Conservation (phyloP, 2,797 vertebrate genomes). For the Arctocebus calabarensis region DNA sequence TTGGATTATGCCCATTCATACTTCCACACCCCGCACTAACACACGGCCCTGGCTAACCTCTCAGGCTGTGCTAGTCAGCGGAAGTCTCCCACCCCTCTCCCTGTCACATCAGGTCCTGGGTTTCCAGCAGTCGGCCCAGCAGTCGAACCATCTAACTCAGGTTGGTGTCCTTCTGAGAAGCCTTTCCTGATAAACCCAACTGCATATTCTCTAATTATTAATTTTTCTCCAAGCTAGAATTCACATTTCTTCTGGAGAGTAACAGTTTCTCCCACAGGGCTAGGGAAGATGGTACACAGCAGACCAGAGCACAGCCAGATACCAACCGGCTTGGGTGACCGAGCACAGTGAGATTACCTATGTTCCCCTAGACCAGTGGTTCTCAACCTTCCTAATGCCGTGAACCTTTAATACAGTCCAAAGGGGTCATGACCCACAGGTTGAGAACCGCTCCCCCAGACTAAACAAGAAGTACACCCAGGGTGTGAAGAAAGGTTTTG, state of each 20-base stretch:
- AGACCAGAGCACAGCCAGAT: neutral
- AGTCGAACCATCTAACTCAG: fast-evolving
- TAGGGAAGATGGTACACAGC: fast-evolving
- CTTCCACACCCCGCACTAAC: neutral
- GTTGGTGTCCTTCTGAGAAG: fast-evolving
- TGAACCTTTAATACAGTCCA: too few species aligned
- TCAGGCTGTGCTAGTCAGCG: neutral
- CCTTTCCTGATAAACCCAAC: neutral
- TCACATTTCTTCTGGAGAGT: fast-evolving
- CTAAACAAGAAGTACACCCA: fast-evolving
- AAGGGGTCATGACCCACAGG: too few species aligned
- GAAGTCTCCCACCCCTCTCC: fast-evolving
- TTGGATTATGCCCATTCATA: neutral
- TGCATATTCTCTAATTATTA: fast-evolving
- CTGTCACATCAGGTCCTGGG: neutral
- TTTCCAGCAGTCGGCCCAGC: neutral
- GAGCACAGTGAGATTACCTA: fast-evolving
- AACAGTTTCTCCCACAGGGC: fast-evolving
- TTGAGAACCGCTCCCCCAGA: neutral
- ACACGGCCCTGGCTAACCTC: neutral
- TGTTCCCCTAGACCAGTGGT: neutral
- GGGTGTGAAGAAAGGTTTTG: neutral
- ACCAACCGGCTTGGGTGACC: too few species aligned
- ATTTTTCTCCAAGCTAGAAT: neutral
- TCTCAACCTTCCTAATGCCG: too few species aligned